Conservation (phyloP, 2,113 vertebrate genomes). For the zebrafish (Danio rerio) region GRCz12tu NC_133190.1:9898501-9899000, state of each 20-base stretch:
- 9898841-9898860: slow-evolving; percentile 64
- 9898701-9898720: slow-evolving; percentile 54
- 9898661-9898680: slow-evolving; percentile 71
- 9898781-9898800: slow-evolving; percentile 58
- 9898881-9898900: slow-evolving; percentile 26
- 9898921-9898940: slow-evolving; percentile 56
- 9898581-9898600: slow-evolving; percentile 75
- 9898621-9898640: slow-evolving; percentile 74
- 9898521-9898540: slow-evolving; percentile 56
- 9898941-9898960: slow-evolving; percentile 60
- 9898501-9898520: not conserved
- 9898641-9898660: slow-evolving; percentile 75
- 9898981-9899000: slow-evolving; percentile 3
- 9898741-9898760: slow-evolving; percentile 36
- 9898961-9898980: slow-evolving; percentile 24
- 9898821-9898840: slow-evolving; percentile 57
- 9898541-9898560: not conserved
- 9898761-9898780: slow-evolving; percentile 52
- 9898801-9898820: slow-evolving; percentile 1
- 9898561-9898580: slow-evolving; percentile 73
- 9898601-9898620: slow-evolving; percentile 78
- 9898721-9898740: slow-evolving; percentile 36
- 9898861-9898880: slow-evolving; percentile 47
- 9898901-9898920: slow-evolving; percentile 43
- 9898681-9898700: slow-evolving; percentile 66